Conservation (phyloP, 2,888 invertebrate genomes). For the Caenorhabditis japonica region DNA sequence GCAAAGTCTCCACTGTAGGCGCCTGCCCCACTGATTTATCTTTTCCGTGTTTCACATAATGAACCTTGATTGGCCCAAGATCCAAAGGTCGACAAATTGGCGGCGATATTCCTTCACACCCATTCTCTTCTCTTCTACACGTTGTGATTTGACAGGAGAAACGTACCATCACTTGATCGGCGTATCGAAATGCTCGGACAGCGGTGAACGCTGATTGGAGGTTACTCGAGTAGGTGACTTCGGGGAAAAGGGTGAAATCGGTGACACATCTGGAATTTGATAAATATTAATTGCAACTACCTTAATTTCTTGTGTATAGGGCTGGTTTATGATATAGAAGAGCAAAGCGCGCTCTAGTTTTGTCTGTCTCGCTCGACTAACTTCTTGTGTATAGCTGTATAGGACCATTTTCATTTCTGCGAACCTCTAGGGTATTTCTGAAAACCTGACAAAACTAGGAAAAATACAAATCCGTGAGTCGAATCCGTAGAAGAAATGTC, state of each 20-base stretch:
- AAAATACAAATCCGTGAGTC: too few relatives aligned
- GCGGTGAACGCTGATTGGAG: slow-evolving; percentile 67
- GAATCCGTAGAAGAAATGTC: too few relatives aligned
- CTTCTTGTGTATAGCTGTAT: too few relatives aligned
- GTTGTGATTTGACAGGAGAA: slow-evolving; percentile 76
- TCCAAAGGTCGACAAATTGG: slow-evolving; percentile 57
- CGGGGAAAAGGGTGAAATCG: slow-evolving; percentile 65
- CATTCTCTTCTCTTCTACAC: slow-evolving; percentile 69
- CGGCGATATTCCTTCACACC: slow-evolving; percentile 75
- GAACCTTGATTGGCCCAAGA: slow-evolving; percentile 46
- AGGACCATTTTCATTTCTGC: too few relatives aligned
- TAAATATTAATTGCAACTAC: too few relatives aligned
- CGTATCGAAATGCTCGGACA: slow-evolving; percentile 73
- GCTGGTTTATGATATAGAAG: too few relatives aligned
- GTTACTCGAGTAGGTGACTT: slow-evolving; percentile 67
- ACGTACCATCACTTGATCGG: slow-evolving; percentile 73
- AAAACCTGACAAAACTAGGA: too few relatives aligned
- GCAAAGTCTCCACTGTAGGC: slow-evolving; percentile 19
- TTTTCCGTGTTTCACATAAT: slow-evolving; percentile 43
- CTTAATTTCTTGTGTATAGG: too few relatives aligned
- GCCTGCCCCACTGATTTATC: background rate
- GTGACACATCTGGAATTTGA: slow-evolving; percentile 72
- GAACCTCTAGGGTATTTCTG: too few relatives aligned
- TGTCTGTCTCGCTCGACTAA: too few relatives aligned
- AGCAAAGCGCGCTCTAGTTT: too few relatives aligned